phyloP scores from a whole-genome alignment of 2,113 vertebrate species.

The Poeciliopsis prolifica region DNA sequence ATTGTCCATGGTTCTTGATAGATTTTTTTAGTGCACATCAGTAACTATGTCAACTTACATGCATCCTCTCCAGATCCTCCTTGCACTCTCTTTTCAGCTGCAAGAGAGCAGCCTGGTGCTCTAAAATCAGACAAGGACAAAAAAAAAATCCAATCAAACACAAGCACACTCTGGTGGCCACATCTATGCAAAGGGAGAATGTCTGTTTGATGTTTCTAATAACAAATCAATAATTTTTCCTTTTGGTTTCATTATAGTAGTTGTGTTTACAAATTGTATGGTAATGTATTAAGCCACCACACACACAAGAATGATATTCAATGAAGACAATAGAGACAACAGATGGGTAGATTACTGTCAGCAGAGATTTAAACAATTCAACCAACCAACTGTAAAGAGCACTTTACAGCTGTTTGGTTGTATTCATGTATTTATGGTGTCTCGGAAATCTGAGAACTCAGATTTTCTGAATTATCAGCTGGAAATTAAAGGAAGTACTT shows the following conservation, averaged over 20 bases:
- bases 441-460: too few relatives aligned
- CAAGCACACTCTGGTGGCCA: neutral
- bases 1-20: neutral
- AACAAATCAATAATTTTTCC: neutral
- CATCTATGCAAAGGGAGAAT: neutral
- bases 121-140: slow-evolving; percentile 53
- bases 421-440: neutral
- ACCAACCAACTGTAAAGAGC: slow-evolving; percentile 42
- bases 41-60: slow-evolving; percentile 76
- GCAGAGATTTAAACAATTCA: slow-evolving; percentile 8
- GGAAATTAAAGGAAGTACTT: neutral
- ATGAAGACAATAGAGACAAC: neutral
- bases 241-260: neutral
- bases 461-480: neutral
- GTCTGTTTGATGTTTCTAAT: neutral
- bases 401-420: neutral
- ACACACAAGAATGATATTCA: neutral
- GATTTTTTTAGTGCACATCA: neutral
- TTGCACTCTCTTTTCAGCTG: slow-evolving; percentile 69
- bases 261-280: neutral
- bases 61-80: slow-evolving; percentile 76
- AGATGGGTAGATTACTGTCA: slow-evolving; percentile 24
- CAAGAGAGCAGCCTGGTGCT: slow-evolving; percentile 66
- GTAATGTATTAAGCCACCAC: neutral
- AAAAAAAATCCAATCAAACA: neutral